Percentiles rank a stretch among this genome's conserved stretches.
Evolutionary conservation across 2,888 invertebrate genomes (phyloP).

Genomic region (Trissolcus brochymenae): DNA sequence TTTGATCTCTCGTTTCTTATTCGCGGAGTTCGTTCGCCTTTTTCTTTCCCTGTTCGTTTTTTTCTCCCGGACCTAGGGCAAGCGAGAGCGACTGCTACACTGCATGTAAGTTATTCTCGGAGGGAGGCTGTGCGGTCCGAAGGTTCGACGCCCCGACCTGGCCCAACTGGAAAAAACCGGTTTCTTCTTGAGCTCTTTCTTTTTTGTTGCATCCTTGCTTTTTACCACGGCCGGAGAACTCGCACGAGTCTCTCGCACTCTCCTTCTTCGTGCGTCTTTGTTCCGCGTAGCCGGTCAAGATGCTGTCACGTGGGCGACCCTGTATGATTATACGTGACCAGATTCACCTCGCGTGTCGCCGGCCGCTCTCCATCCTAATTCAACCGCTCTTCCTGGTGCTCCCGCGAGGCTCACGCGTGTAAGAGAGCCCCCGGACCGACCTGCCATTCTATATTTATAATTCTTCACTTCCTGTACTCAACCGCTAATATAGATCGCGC

Average conservation of each 20-base stretch:
- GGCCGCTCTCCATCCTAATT: slow-evolving; percentile 51
- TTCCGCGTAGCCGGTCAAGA: slow-evolving; percentile 61
- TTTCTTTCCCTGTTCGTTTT: slow-evolving; percentile 61
- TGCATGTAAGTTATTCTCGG: slow-evolving; percentile 75
- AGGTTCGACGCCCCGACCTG: slow-evolving; percentile 77
- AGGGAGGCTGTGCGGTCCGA: slow-evolving; percentile 73
- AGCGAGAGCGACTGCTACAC: slow-evolving; percentile 62
- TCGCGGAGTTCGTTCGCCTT: slow-evolving; percentile 55
- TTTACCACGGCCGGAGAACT: slow-evolving; percentile 66
- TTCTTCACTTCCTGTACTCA: slow-evolving; percentile 57
- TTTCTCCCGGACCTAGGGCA: slow-evolving; percentile 73
- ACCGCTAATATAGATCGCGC: slow-evolving; percentile 58
- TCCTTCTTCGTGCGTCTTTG: slow-evolving; percentile 51
- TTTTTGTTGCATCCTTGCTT: slow-evolving; percentile 74
- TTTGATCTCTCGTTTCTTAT: slow-evolving; percentile 30
- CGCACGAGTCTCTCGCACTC: slow-evolving; percentile 54
- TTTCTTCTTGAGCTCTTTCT: slow-evolving; percentile 74
- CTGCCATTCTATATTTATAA: slow-evolving; percentile 59
- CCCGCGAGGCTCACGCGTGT: slow-evolving; percentile 28
- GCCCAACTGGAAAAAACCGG: slow-evolving; percentile 77
- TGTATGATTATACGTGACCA: slow-evolving; percentile 73
- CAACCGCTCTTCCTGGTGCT: slow-evolving; percentile 48
- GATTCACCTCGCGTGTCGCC: slow-evolving; percentile 69
- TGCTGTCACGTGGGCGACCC: slow-evolving; percentile 67
- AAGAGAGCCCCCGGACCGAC: slow-evolving; percentile 40